phyloP scores from a whole-genome alignment of 2,797 vertebrate species.

The Chaenodraco wilsoni region DNA sequence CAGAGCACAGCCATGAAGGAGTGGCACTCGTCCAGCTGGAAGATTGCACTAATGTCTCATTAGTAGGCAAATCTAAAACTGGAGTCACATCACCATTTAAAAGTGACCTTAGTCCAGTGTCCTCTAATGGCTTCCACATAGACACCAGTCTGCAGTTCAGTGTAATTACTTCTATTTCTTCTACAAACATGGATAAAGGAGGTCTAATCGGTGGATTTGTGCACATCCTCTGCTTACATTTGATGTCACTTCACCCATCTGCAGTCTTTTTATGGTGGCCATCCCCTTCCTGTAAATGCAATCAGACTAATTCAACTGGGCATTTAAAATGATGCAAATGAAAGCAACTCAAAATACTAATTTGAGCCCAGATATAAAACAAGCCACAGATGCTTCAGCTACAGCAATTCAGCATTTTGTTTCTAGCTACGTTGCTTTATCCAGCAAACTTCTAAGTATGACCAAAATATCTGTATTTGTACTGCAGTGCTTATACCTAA shows the following conservation, averaged over 20 bases:
- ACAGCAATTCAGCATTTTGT: constrained; percentile 47
- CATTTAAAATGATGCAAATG: constrained; percentile 73
- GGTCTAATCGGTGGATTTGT: constrained; percentile 63
- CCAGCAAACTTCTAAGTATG: constrained; percentile 36
- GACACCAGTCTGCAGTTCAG: constrained; percentile 46
- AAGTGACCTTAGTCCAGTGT: constrained; percentile 64
- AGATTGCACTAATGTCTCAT: constrained; percentile 76
- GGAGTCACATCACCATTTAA: constrained; percentile 65
- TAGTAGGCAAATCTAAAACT: constrained; percentile 73
- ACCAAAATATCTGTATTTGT: constrained; percentile 36
- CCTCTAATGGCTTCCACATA: constrained; percentile 64
- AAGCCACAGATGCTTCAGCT: constrained; percentile 55
- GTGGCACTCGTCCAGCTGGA: constrained; percentile 74
- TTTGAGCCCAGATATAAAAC: constrained; percentile 67
- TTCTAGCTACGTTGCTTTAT: constrained; percentile 33
- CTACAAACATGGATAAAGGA: constrained; percentile 56
- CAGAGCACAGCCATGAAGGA: constrained; percentile 56
- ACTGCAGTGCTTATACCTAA: constrained; percentile 14
- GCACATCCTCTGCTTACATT: constrained; percentile 69
- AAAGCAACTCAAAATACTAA: constrained; percentile 70
- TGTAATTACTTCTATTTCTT: constrained; percentile 62
- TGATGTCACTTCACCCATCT: constrained; percentile 73
- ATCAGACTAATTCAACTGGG: constrained; percentile 77
- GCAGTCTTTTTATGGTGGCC: constrained; percentile 71
- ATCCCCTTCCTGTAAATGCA: constrained; percentile 71